These are phyloP conservation scores for Gallinago solitaria DNA, from an alignment of 2,797 vertebrate genomes.

Conservation along the genomic window DNA sequence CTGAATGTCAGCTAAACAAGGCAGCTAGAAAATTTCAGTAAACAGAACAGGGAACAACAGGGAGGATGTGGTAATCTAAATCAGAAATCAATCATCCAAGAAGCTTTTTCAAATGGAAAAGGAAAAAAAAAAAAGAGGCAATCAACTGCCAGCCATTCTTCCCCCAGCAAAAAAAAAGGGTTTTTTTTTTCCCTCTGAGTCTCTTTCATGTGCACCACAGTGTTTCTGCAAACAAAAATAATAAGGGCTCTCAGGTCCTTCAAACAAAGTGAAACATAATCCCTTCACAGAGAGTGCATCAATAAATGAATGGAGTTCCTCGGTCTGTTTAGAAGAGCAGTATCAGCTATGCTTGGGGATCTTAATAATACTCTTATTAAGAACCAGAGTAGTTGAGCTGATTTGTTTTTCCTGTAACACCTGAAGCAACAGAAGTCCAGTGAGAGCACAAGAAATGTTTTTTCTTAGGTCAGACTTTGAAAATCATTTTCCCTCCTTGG, in stretches of 20 bases:
- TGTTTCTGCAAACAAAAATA: constrained; percentile 77
- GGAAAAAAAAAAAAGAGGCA: constrained; percentile 17
- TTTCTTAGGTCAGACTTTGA: constrained; percentile 64
- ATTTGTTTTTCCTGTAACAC: constrained; percentile 72
- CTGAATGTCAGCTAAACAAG: constrained; percentile 16
- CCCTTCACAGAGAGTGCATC: constrained; percentile 58
- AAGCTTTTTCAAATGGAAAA: constrained; percentile 62
- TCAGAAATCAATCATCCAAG: constrained; percentile 70
- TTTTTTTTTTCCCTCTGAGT: background rate
- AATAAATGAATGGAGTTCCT: constrained; percentile 51
- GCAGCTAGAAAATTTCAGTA: constrained; percentile 48
- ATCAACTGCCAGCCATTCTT: constrained; percentile 10
- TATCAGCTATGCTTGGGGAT: constrained; percentile 56
- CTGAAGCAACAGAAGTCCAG: constrained; percentile 71
- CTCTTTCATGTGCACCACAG: constrained; percentile 67
- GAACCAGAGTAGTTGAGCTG: constrained; percentile 48
- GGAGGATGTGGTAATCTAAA: constrained; percentile 53
- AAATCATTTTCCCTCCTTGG: constrained; percentile 65
- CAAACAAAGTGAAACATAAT: constrained; percentile 73
- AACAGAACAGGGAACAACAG: constrained; percentile 35
- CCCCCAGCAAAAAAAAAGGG: fast-evolving
- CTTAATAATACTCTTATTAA: constrained; percentile 69
- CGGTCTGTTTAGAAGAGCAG: constrained; percentile 1
- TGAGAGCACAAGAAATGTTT: constrained; percentile 38
- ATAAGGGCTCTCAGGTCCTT: constrained; percentile 70